phyloP scores from a whole-genome alignment of 2,888 invertebrate genomes.

The Linnaemya vulpina region DNA sequence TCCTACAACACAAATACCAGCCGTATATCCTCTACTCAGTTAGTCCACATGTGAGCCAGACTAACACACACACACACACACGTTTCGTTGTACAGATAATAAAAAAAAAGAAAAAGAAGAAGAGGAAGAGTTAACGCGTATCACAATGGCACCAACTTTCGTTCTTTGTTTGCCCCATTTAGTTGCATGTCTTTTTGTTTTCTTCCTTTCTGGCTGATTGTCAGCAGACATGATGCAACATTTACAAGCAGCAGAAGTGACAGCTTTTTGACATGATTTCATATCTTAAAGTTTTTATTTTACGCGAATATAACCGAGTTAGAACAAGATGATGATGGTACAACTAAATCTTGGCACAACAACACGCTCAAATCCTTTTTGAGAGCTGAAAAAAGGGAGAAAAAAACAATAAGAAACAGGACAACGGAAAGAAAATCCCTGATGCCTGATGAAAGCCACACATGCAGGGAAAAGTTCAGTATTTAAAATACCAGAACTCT shows the following conservation, averaged over 20 bases:
- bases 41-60: slow-evolving; percentile 15
- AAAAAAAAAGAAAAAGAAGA: neutral
- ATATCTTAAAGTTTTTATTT: slow-evolving; percentile 73
- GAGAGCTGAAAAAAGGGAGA: slow-evolving; percentile 11
- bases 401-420: slow-evolving; percentile 16
- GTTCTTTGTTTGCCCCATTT: slow-evolving; percentile 41
- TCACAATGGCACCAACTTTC: slow-evolving; percentile 41
- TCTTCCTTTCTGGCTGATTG: slow-evolving; percentile 35
- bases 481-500: too few relatives aligned
- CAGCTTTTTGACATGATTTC: slow-evolving; percentile 78
- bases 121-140: slow-evolving; percentile 7
- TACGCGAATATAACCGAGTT: neutral
- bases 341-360: slow-evolving; percentile 6
- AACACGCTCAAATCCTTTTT: slow-evolving; percentile 8
- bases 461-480: neutral
- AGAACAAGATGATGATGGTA: neutral
- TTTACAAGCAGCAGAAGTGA: slow-evolving; percentile 64
- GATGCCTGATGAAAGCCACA: slow-evolving; percentile 4
- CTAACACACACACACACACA: neutral
- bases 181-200: slow-evolving; percentile 21
- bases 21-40: slow-evolving; percentile 14
- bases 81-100: neutral
- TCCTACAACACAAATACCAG: slow-evolving; percentile 7
- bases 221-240: slow-evolving; percentile 55
- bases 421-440: slow-evolving; percentile 15